Conservation (phyloP, 2,888 invertebrate species). For the Exocentrus adspersus region DNA sequence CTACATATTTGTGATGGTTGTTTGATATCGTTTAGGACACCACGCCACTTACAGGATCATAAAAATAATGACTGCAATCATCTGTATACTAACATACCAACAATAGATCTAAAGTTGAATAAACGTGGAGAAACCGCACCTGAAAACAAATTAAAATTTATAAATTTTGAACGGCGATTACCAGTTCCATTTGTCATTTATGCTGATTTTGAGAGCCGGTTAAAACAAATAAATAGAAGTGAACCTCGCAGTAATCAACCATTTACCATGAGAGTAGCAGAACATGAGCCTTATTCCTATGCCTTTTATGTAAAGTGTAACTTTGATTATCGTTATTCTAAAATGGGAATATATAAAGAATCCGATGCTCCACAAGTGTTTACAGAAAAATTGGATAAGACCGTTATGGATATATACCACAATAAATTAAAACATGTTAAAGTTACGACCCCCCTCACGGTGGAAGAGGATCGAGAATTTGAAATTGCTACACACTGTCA, state of each 20-base stretch:
- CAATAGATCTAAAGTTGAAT: constrained; percentile 7
- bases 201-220: constrained; percentile 16
- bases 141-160: constrained; percentile 14
- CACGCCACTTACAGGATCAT: neutral
- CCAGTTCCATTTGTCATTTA: constrained; percentile 9
- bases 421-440: too few species aligned
- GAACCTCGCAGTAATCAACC: neutral
- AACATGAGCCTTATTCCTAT: constrained; percentile 24
- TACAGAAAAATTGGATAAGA: too few species aligned
- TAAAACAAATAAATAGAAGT: constrained; percentile 1
- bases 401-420: too few species aligned
- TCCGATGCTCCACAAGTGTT: too few species aligned
- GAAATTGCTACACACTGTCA: too few species aligned
- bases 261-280: neutral
- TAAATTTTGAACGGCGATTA: constrained; percentile 1
- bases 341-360: neutral
- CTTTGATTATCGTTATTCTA: constrained; percentile 8
- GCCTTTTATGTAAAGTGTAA: constrained; percentile 22
- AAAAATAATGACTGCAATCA: constrained; percentile 13
- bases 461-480: too few species aligned
- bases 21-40: constrained; percentile 2
- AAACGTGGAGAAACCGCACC: constrained; percentile 6
- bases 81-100: constrained; percentile 1
- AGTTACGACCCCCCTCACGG: too few species aligned
- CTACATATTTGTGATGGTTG: constrained; percentile 12